A percentile compares a stretch with the other conserved stretches of the same genome.
Evolutionary conservation across 2,888 invertebrate species (phyloP).

Genomic region (Noctuana brunneofusca): DNA sequence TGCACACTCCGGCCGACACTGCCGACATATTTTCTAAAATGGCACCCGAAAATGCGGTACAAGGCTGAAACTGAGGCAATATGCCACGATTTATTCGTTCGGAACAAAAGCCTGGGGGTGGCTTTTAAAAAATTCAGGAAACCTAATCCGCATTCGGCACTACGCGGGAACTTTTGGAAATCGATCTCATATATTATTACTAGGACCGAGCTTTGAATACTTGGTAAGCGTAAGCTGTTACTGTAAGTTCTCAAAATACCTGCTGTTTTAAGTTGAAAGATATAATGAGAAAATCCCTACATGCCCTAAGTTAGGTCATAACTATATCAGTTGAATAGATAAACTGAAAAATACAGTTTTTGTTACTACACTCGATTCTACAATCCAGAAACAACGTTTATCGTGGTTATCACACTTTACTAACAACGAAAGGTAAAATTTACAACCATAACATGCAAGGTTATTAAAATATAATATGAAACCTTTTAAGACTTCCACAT

Average conservation of each 20-base stretch:
- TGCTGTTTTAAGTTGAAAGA: too few relatives aligned
- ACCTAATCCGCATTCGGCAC: not conserved
- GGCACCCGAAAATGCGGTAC: not conserved
- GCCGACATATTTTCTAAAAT: not conserved
- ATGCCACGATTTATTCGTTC: constrained; percentile 30
- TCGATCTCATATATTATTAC: constrained; percentile 29
- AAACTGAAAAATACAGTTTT: too few relatives aligned
- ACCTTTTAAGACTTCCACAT: too few relatives aligned
- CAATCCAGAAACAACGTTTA: too few relatives aligned
- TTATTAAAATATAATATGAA: too few relatives aligned
- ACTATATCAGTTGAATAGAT: too few relatives aligned
- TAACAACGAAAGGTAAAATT: too few relatives aligned
- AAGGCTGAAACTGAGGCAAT: constrained; percentile 19
- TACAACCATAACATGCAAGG: too few relatives aligned
- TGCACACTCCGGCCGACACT: not conserved
- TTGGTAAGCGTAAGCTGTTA: not conserved
- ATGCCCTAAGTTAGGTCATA: too few relatives aligned
- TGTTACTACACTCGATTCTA: too few relatives aligned
- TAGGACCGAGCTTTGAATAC: not conserved
- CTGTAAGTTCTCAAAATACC: not conserved
- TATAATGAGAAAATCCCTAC: too few relatives aligned
- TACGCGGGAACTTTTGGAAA: constrained; percentile 12
- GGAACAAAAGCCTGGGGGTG: constrained; percentile 25
- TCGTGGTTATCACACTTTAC: too few relatives aligned
- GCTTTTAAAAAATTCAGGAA: constrained; percentile 26